phyloP scores from a whole-genome alignment of 2,797 vertebrate species.

The Sparidentex hasta region DNA sequence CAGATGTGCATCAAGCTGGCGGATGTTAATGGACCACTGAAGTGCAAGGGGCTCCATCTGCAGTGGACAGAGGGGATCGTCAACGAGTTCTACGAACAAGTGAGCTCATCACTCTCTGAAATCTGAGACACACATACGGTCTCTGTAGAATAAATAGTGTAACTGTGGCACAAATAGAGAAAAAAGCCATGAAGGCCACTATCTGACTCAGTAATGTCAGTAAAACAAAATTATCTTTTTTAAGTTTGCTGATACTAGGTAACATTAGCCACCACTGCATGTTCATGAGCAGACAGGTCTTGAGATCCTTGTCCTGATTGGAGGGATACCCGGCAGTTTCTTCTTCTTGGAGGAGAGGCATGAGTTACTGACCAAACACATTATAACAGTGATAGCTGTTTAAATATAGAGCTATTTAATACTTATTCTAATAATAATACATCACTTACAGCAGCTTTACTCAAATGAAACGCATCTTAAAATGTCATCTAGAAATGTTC shows the following conservation, averaged over 20 bases:
- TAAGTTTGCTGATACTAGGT: not conserved
- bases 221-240: not conserved
- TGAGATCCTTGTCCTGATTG: too few relatives aligned
- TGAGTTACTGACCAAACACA: too few relatives aligned
- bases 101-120: constrained; percentile 36
- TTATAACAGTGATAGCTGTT: too few relatives aligned
- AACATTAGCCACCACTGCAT: too few relatives aligned
- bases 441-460: too few relatives aligned
- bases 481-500: not conserved
- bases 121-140: not conserved
- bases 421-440: too few relatives aligned
- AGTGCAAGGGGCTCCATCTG: constrained; percentile 95
- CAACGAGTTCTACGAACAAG: constrained; percentile 94
- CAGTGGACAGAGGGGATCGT: constrained; percentile 99
- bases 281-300: too few relatives aligned
- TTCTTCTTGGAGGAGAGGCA: too few relatives aligned
- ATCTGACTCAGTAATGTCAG: not conserved
- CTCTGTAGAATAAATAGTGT: not conserved
- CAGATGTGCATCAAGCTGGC: constrained; percentile 99
- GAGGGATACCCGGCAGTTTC: too few relatives aligned
- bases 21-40: constrained; percentile 96
- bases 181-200: not conserved
- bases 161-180: not conserved
- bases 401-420: too few relatives aligned
- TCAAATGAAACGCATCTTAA: not conserved